Evolutionary conservation across 2,888 invertebrate species (phyloP), one percentile per base, ranked within the genome.

Genomic region (Andrena fulva): DNA sequence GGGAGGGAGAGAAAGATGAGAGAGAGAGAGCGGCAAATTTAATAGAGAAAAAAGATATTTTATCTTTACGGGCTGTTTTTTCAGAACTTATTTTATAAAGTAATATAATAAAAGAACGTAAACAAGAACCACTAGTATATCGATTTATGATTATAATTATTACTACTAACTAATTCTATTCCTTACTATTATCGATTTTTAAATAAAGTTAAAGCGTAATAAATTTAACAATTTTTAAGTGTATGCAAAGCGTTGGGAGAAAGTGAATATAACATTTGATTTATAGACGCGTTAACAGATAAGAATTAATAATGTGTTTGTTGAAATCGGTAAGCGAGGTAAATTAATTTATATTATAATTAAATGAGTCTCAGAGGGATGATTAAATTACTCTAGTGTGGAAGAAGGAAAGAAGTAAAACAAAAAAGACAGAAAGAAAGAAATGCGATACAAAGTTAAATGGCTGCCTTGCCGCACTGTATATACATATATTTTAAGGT

Each of bases 91-190:
- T 88, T 89, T 90, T 87, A 87, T 91, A 90, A 88, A 89, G 77
- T 88, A 87, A 90, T 85, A 85, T 86, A 88, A 80, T 83, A 79
- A 86, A 73, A 42, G 70, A 78, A 82, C 64, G 78, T 69, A 72
- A 84, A 75, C 79, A 85, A 78, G 77, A 89, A 85, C 88, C 88
- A 89, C 87, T 91, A 90, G 89, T 87, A 78, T 89, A 90, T 90
- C 84, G 83, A 90, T 85, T 63, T 90, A 90, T 89, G 81, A 89
- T 90, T 90, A 89, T 85, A 87, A 90, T 90, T 85, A 90, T 89
- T 85, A 87, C 75, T 87, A 90, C 77, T 87, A 86, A 76, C 67
- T 81, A 75, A 60, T 89, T 89, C 82, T 90, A 89, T 87, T 90
- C 81, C 80, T 89, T 90, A 88, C 84, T 85, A 86, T 89, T 87